Evolutionary conservation across 2,113 vertebrate genomes (phyloP).

Genomic region (Geothlypis trichas): DNA sequence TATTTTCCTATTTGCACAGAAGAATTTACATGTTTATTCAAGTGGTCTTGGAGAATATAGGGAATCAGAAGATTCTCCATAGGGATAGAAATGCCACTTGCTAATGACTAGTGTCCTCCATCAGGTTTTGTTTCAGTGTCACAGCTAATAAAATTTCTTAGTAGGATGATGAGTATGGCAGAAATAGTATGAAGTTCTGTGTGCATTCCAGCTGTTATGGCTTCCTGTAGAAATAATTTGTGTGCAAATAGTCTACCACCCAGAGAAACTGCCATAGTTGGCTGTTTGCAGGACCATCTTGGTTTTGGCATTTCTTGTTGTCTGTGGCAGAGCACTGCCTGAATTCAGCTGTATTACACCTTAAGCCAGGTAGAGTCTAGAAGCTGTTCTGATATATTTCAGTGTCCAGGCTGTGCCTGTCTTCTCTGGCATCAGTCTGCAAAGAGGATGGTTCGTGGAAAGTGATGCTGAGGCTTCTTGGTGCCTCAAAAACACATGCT

Average conservation of each 20-base stretch:
- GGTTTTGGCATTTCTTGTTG: background rate
- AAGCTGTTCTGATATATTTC: fast-evolving
- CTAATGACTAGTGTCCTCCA: background rate
- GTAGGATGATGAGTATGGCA: background rate
- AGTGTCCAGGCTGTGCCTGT: background rate
- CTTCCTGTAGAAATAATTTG: background rate
- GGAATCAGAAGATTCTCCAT: background rate
- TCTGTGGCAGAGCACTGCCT: background rate
- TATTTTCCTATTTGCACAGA: background rate
- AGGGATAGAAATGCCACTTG: background rate
- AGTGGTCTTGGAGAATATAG: background rate
- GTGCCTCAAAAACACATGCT: background rate
- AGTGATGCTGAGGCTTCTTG: background rate
- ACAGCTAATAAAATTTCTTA: background rate
- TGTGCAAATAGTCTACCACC: background rate
- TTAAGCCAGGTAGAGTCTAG: background rate
- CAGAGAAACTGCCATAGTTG: background rate
- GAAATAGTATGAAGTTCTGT: background rate
- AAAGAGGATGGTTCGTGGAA: background rate
- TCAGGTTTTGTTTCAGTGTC: background rate
- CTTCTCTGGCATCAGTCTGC: background rate
- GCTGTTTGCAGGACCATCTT: background rate
- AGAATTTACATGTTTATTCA: background rate
- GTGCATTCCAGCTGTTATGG: background rate
- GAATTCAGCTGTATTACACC: background rate